These are phyloP conservation scores for Masnerella sp. DNA, from an alignment of 2,888 invertebrate genomes.

Conservation along the genomic window DNA sequence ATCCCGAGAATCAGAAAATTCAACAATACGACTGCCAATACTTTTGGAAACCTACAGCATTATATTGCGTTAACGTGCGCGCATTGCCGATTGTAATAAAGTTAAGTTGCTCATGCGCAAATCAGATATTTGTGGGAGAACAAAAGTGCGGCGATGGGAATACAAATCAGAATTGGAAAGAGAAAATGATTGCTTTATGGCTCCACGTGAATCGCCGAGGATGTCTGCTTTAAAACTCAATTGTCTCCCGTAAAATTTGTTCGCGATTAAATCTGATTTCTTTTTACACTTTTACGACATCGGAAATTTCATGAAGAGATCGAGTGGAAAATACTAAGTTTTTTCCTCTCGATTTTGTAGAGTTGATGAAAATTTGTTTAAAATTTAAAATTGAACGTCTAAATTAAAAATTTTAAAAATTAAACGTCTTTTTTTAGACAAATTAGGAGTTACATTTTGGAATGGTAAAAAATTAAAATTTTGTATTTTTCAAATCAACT, in stretches of 20 bases:
- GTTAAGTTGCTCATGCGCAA: constrained; percentile 25
- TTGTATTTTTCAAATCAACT: too few species aligned
- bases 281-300: too few species aligned
- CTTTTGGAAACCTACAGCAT: constrained; percentile 8
- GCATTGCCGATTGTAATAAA: constrained; percentile 29
- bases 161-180: constrained; percentile 22
- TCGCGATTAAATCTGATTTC: too few species aligned
- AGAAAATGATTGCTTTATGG: constrained; percentile 30
- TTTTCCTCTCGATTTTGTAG: too few species aligned
- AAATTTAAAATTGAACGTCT: too few species aligned
- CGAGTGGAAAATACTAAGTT: too few species aligned
- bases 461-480: too few species aligned
- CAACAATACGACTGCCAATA: constrained; percentile 28
- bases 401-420: too few species aligned
- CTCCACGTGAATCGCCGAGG: constrained; percentile 5
- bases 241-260: constrained; percentile 6
- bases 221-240: constrained; percentile 15
- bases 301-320: too few species aligned
- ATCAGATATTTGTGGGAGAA: constrained; percentile 28
- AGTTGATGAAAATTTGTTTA: too few species aligned
- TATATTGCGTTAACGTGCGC: background rate
- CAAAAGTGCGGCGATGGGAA: constrained; percentile 24
- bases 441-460: too few species aligned
- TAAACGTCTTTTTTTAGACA: too few species aligned
- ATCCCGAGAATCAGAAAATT: constrained; percentile 39